Conservation (phyloP, 1,140 invertebrate genomes). For the Drosophila navojoa region DNA sequence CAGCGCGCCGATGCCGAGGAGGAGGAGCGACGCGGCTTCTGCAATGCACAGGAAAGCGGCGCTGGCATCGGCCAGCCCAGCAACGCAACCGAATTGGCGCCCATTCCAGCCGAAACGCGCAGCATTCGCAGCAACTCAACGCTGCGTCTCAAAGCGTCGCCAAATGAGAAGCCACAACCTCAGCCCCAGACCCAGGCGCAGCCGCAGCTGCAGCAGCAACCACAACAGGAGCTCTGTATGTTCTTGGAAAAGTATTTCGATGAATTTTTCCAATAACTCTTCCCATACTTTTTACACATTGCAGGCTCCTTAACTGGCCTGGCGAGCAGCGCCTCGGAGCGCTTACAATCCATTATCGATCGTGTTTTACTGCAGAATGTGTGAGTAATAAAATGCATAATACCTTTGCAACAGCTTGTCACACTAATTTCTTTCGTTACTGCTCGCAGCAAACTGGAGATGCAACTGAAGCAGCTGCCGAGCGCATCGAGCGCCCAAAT, state of each 20-base stretch:
- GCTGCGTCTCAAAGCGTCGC: constrained; percentile 17
- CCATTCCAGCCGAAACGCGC: constrained; percentile 62
- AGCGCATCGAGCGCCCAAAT: constrained; percentile 65
- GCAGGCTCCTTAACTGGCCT: constrained; percentile 70
- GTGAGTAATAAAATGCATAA: constrained; percentile 36
- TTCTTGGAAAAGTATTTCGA: not conserved
- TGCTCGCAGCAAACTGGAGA: constrained; percentile 65
- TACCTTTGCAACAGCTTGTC: not conserved
- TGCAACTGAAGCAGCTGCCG: constrained; percentile 56
- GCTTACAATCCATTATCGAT: constrained; percentile 76
- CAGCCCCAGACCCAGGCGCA: not conserved
- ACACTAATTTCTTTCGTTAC: not conserved
- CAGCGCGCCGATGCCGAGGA: constrained; percentile 56
- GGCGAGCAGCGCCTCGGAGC: constrained; percentile 65
- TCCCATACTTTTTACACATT: not conserved
- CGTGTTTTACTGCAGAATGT: constrained; percentile 67
- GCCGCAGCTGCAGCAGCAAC: constrained; percentile 3
- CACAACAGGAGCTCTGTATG: constrained; percentile 52
- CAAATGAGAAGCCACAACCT: constrained; percentile 1
- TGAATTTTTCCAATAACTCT: too few relatives aligned
- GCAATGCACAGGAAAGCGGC: constrained; percentile 63
- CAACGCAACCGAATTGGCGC: constrained; percentile 49
- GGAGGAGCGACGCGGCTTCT: constrained; percentile 70
- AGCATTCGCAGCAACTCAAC: constrained; percentile 45
- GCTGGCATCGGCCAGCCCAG: constrained; percentile 11